These are phyloP conservation scores for Hapalemur alaotrensis DNA, from an alignment of 2,797 vertebrate genomes.

Conservation along the genomic window DNA sequence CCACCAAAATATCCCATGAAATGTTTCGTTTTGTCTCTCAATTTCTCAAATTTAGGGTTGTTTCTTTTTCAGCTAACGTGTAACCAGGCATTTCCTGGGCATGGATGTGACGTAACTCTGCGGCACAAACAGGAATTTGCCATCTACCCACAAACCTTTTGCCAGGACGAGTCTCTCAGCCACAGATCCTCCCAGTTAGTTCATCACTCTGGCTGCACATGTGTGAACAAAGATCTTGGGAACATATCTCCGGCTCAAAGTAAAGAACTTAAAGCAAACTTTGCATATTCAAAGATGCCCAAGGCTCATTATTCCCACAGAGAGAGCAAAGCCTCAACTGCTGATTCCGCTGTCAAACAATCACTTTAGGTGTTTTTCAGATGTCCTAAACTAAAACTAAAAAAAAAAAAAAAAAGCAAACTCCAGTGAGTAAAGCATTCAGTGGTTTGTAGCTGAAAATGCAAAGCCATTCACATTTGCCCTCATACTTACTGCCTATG, in stretches of 20 bases:
- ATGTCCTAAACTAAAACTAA: neutral
- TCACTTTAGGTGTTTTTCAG: neutral
- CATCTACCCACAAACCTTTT: slow-evolving; percentile 85
- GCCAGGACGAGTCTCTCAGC: slow-evolving; percentile 84
- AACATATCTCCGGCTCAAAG: slow-evolving; percentile 77
- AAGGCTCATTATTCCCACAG: neutral
- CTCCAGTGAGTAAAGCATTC: slow-evolving; percentile 67
- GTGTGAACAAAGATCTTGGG: slow-evolving; percentile 85
- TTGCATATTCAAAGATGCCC: neutral
- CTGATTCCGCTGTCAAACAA: neutral
- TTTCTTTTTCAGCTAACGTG: slow-evolving; percentile 87
- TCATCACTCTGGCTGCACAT: slow-evolving; percentile 82
- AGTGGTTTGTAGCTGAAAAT: slow-evolving; percentile 67
- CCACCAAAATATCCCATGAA: neutral
- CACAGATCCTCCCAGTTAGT: slow-evolving; percentile 86
- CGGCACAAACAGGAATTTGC: slow-evolving; percentile 81
- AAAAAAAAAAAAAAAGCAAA: neutral
- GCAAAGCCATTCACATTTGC: slow-evolving; percentile 74
- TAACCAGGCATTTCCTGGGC: slow-evolving; percentile 79
- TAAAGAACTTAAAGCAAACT: slow-evolving; percentile 32
- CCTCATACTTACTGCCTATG: slow-evolving; percentile 73
- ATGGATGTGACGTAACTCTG: slow-evolving; percentile 74
- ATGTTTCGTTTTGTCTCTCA: slow-evolving; percentile 81
- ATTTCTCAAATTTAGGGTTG: slow-evolving; percentile 82
- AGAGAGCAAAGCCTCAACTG: slow-evolving; percentile 45